Evolutionary conservation across 2,113 vertebrate genomes (phyloP).

Genomic region (Delphinapterus leucas): DNA sequence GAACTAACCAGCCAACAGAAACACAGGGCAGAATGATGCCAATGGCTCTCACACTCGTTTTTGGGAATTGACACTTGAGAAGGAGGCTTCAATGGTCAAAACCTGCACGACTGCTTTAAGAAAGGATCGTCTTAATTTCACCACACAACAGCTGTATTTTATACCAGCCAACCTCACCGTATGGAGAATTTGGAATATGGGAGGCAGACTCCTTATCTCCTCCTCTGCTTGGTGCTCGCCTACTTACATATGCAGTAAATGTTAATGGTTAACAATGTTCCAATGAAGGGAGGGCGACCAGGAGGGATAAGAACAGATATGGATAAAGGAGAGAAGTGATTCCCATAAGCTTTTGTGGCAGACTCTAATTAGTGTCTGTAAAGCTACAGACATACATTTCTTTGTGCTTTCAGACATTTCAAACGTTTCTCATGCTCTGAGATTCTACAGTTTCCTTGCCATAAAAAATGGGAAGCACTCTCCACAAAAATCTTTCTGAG

Average conservation of each 20-base stretch:
- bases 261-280: background rate
- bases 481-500: conserved; percentile 9
- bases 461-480: background rate
- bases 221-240: background rate
- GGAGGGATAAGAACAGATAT: background rate
- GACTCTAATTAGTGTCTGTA: background rate
- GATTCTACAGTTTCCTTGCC: background rate
- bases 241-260: background rate
- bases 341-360: background rate
- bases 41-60: background rate
- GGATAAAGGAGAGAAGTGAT: background rate
- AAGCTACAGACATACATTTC: background rate
- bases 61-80: background rate
- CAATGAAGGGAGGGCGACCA: background rate
- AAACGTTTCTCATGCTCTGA: background rate
- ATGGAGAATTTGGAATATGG: background rate
- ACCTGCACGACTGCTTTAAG: background rate
- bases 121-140: background rate
- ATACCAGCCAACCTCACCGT: background rate
- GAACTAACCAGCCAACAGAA: background rate
- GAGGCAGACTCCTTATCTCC: background rate
- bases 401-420: background rate
- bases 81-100: background rate
- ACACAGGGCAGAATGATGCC: background rate
- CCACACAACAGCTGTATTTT: background rate